Base-by-base conservation (phyloP, 1,140 invertebrate species). In the Macrotrachela quadricornifera region DNA sequence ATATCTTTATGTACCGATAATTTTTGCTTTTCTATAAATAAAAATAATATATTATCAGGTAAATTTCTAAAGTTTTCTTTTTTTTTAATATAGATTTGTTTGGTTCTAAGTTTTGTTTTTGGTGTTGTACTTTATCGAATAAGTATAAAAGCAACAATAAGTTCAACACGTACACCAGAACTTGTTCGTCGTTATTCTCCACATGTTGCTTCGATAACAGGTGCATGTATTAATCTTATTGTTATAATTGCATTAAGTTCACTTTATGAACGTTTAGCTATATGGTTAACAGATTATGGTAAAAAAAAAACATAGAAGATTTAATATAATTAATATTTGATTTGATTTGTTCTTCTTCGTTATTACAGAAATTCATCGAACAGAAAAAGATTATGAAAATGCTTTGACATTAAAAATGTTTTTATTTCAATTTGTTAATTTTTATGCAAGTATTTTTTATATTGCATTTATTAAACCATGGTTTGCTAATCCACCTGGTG, bases 391-490 rank as follows among this genome's bases (percentile, higher is more conserved):
- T 71, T 97, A 92, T 70, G 91, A 97, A 63, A 87, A 96, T 62
- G 88, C 85, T 43, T 69, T 95, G 15, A 95, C 87, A 0, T 72
- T 96, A 12, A 96, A 96, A 74, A 91, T 96, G 60, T 96, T 95
- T 68, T 68, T 96, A 10, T 77, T 97, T 40, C 87, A 96, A 72
- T 96, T 96, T 72, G 83, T 96, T 38, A 97, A 97, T 69, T 95
- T 92, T 67, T 96, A 96, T 69, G 84, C 88, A 17, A 91, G 87
- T 1, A 90, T 96, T 64, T 91, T 96, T 73, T 97, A 97, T 64
- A 90, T 97, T 61, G 91, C 88, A 0, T 96, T 96, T 71, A 81
- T 94, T 59, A 95, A 95, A 67, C 71, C 70, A 52, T 90, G 77
- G 84, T 85, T 57, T 44, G 45, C 52, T 37, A 57, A 46, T 57